Evolutionary conservation across 2,888 invertebrate genomes (phyloP).

Genomic region (Tetheella fluctuosa): DNA sequence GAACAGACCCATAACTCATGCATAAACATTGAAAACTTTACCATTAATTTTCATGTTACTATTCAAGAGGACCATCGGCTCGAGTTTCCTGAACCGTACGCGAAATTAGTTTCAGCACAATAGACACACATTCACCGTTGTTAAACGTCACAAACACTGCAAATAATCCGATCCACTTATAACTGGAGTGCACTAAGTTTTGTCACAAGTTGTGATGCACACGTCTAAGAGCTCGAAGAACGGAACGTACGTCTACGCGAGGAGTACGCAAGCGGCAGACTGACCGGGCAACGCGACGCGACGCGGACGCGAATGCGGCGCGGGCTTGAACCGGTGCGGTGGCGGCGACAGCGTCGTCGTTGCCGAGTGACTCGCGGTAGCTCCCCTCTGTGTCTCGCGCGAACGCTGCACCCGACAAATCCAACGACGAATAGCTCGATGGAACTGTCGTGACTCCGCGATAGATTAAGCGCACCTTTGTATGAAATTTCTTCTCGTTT

Average conservation of each 20-base stretch:
- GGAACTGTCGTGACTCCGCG: constrained; percentile 63
- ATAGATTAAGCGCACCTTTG: constrained; percentile 66
- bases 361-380: constrained; percentile 56
- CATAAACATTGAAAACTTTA: constrained; percentile 71
- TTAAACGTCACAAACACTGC: constrained; percentile 75
- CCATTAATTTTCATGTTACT: constrained; percentile 83
- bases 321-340: no score
- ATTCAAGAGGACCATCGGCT: constrained; percentile 82
- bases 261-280: constrained; percentile 61
- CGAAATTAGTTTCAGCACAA: constrained; percentile 55
- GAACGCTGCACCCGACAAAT: constrained; percentile 67
- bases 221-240: constrained; percentile 37
- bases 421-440: constrained; percentile 55
- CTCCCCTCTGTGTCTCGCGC: constrained; percentile 44
- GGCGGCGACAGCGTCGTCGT: constrained; percentile 44
- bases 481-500: constrained; percentile 68
- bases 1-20: constrained; percentile 67
- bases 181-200: constrained; percentile 64
- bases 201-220: constrained; percentile 61
- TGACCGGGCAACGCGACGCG: constrained; percentile 36
- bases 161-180: constrained; percentile 68
- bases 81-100: constrained; percentile 57
- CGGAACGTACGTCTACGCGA: constrained; percentile 45
- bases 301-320: no score
- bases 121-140: constrained; percentile 60